Conservation (phyloP, 2,797 vertebrate species). For the Hylomyscus alleni region DNA sequence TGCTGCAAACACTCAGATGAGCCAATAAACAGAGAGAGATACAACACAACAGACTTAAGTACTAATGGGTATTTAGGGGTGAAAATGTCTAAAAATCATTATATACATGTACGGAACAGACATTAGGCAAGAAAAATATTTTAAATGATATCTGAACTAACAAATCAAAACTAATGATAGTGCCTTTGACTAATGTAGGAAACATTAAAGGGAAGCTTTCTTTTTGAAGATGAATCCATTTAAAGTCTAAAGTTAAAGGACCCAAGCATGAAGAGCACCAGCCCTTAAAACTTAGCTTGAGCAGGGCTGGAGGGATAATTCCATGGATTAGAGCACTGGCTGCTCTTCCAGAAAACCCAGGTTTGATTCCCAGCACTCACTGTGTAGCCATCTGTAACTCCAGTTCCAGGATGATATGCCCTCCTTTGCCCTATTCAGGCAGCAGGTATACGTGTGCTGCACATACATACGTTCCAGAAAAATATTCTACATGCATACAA, state of each 20-base stretch:
- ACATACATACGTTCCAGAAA: background rate
- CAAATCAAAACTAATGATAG: background rate
- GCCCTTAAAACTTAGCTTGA: background rate
- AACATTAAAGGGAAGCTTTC: background rate
- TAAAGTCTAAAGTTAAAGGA: background rate
- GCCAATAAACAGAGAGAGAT: background rate
- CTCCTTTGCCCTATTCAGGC: background rate
- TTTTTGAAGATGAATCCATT: background rate
- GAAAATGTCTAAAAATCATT: background rate
- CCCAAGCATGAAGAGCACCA: background rate
- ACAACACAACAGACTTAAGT: background rate
- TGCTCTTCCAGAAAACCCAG: background rate
- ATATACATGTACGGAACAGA: background rate
- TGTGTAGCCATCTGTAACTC: background rate
- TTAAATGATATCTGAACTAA: background rate
- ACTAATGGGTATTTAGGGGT: background rate
- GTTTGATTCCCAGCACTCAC: no score
- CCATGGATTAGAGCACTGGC: background rate
- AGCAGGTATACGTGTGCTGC: rapidly evolving
- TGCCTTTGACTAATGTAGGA: background rate
- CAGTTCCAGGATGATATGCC: background rate
- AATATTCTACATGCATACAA: background rate
- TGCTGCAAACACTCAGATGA: background rate
- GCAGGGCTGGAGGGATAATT: background rate
- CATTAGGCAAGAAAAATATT: background rate